A percentile compares a stretch with the other conserved stretches of the same genome.
phyloP scores from a whole-genome alignment of 1,140 invertebrate genomes.

The Mylabris phalerata region DNA sequence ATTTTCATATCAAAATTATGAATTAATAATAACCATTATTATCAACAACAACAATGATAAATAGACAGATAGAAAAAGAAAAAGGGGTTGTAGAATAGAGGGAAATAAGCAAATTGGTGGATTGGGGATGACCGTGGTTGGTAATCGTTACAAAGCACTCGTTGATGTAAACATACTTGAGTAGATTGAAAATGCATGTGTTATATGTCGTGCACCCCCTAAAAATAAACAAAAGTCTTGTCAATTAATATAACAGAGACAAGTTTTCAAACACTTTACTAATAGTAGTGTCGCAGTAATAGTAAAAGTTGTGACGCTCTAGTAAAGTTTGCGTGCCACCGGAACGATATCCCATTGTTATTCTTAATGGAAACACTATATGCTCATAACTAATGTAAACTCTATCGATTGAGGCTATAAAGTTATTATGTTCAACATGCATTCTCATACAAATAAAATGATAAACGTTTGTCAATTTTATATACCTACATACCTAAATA shows the following conservation, averaged over 20 bases:
- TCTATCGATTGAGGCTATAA: slow-evolving; percentile 11
- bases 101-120: background rate
- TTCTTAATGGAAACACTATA: slow-evolving; percentile 13
- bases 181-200: slow-evolving; percentile 21
- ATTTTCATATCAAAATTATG: no score
- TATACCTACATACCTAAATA: no score
- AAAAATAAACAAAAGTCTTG: slow-evolving; percentile 21
- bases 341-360: background rate
- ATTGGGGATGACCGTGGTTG: slow-evolving; percentile 9
- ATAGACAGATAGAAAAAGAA: no score
- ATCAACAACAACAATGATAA: no score
- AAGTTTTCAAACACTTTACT: background rate
- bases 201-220: slow-evolving; percentile 4
- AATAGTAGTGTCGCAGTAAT: no score
- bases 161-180: slow-evolving; percentile 23
- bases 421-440: slow-evolving; percentile 2
- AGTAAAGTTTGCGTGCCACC: slow-evolving; percentile 1
- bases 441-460: no score
- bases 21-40: no score
- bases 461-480: no score
- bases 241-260: slow-evolving; percentile 17
- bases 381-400: slow-evolving; percentile 12
- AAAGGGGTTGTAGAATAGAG: background rate
- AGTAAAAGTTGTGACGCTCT: no score
- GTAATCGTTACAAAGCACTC: slow-evolving; percentile 22